Evolutionary conservation across 1,140 invertebrate genomes (phyloP).

Genomic region (Doryteuthis pealeii): DNA sequence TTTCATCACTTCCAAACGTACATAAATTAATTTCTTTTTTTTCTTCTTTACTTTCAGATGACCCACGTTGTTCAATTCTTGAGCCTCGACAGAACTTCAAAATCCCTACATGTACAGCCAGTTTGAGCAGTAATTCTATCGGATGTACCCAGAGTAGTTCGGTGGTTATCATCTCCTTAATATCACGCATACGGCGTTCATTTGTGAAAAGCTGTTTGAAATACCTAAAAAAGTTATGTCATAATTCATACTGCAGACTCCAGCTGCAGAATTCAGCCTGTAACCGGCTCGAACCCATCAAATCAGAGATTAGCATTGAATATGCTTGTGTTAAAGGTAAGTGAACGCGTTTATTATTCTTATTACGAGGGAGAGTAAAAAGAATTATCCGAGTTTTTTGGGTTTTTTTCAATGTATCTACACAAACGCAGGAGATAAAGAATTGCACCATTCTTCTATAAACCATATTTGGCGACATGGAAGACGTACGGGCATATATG

Average conservation of each 20-base stretch:
- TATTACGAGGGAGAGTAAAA: too few species aligned
- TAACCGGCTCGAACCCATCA: neutral
- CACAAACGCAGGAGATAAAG: neutral
- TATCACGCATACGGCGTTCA: neutral
- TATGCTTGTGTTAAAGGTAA: conserved; percentile 6
- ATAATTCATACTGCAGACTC: neutral
- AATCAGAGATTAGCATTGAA: neutral
- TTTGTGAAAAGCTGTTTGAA: conserved; percentile 3
- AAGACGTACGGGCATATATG: too few species aligned
- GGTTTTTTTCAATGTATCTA: neutral
- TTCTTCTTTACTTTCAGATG: neutral
- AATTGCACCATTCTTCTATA: neutral
- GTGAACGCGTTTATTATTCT: neutral
- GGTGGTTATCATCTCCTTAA: neutral
- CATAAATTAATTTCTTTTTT: neutral
- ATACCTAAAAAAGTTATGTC: conserved; percentile 1
- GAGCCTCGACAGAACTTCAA: neutral
- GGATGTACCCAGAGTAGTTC: neutral
- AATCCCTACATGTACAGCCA: neutral
- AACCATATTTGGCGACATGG: too few species aligned
- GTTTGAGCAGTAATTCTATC: neutral
- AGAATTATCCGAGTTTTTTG: too few species aligned
- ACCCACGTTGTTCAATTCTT: neutral
- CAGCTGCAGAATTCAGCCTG: neutral
- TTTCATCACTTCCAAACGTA: too few species aligned